Evolutionary conservation across 2,888 invertebrate genomes (phyloP), one percentile per base, ranked within the genome.

Genomic region (Drosophila paracracens): DNA sequence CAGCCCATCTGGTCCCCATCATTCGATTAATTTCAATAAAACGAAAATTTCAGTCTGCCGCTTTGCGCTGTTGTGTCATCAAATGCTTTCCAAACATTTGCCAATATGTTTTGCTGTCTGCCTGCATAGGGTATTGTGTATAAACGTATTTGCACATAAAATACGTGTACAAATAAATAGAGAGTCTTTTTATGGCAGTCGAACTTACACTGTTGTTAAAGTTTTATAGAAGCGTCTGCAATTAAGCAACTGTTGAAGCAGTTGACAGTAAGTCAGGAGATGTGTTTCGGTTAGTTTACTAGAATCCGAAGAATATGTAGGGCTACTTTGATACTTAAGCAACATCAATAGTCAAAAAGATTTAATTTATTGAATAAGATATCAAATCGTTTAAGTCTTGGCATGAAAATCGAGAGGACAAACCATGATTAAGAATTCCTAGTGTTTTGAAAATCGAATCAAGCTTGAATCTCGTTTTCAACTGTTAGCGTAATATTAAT

Each of bases 11-110:
- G 74, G 69, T 38, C 35, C 53, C 63, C 77, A 81, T 82, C 69
- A 77, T 85, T 86, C 90, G 88, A 88, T 89, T 89, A 88, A 86
- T 86, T 86, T 89, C 90, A 86, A 86, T 89, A 89, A 85, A 86
- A 85, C 72, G 74, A 60, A 74, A 81, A 72, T 74, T 83, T 77
- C 69, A 64, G 74, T 27, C 16, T 16, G 8, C 25, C 46, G 46
- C 46, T 25, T 25, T 16, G 8, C 25, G 11, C 7, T 27, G 11
- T 76, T 69, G 48, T 69, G 59, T 78, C 68, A 65, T 69, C 61
- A 77, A 72, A 50, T 61, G 51, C 60, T 60, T 56, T 8, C 76
- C 38, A 61, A 53, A 63, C 48, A 54, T 33, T 70, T 62, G 57
- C 53, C 74, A 70, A 64, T 67, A 60, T 79, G 57, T 59, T 16